A percentile compares a stretch with the other conserved stretches of the same genome.
phyloP scores from a whole-genome alignment of 2,113 vertebrate species.

The Phalacrocorax carbo region DNA sequence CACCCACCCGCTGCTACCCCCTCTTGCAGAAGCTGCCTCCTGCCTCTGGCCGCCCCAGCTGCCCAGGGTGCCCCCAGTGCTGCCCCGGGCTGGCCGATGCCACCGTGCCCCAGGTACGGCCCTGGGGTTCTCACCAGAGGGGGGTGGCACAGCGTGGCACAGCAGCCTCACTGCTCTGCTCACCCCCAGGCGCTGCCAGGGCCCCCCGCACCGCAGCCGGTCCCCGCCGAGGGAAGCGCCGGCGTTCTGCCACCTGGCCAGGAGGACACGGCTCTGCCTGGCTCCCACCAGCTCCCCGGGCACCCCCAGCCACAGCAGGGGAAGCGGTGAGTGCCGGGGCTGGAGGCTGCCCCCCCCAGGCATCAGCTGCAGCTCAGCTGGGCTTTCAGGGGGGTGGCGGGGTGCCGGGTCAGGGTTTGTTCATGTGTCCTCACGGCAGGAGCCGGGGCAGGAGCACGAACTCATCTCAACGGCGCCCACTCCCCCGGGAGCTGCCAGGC shows the following conservation, averaged over 20 bases:
- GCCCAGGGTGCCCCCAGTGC: neutral
- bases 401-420: neutral
- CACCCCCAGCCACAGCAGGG: neutral
- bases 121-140: neutral
- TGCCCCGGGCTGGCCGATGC: neutral
- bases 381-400: accelerated
- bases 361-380: neutral
- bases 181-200: neutral
- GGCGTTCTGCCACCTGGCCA: neutral
- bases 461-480: neutral
- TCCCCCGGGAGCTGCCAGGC: neutral
- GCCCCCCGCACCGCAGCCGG: neutral
- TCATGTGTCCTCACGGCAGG: neutral
- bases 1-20: neutral
- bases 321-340: slow-evolving; percentile 35
- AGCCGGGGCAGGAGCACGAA: neutral
- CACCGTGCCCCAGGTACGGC: neutral
- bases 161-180: neutral
- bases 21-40: slow-evolving; percentile 24
- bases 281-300: neutral
- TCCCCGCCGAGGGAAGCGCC: neutral
- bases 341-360: neutral
- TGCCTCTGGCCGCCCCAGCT: accelerated
- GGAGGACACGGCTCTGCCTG: neutral
- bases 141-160: neutral